Evolutionary conservation across 1,140 invertebrate genomes (phyloP), one percentile per base, ranked within the genome.

Genomic region (Penaeus indicus): DNA sequence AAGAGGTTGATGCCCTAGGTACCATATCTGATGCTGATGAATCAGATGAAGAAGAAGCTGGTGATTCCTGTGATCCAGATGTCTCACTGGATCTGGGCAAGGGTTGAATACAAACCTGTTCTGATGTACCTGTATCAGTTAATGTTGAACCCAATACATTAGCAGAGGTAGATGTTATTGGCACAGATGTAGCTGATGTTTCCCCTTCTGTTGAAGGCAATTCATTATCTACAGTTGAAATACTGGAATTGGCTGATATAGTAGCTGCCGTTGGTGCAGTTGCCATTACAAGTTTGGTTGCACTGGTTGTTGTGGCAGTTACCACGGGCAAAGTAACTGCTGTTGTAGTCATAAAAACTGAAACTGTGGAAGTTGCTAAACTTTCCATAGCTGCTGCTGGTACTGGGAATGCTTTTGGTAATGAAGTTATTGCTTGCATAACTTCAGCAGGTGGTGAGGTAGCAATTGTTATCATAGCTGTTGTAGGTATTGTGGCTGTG

Each of bases 271-370:
- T 21, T 77, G 60, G n/a, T 67, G 80, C 64, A 60, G 64, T 60
- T 69, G 86, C 32, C 38, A 27, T 18, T 69, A n/a, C 19, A 32
- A 47, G 3, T 83, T 25, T 63, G 60, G 42, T 62, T 82, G 80
- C 27, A 22, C 64, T 89, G 19, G 91, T 47, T 22, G 85, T 8
- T 80, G 85, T 27, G 47, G 75, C 77, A 62, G 60, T 47, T 16
- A 61, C 32, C 79, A 60, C 21, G 42, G 72, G 13, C 19, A 25
- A 21, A 64, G 42, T 19, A 63, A 19, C 54, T 32, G 77, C 25
- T 86, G 85, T 25, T 80, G 32, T 25, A 27, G 54, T 10, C 18
- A 21, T 5, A 47, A 19, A 11, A 25, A 42, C 32, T 86, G 42
- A 21, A 63, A 54, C 77, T 77, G 25, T 60, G 54, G 64, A 54